phyloP scores from a whole-genome alignment of 1,140 invertebrate species.

The Planococcus citri region DNA sequence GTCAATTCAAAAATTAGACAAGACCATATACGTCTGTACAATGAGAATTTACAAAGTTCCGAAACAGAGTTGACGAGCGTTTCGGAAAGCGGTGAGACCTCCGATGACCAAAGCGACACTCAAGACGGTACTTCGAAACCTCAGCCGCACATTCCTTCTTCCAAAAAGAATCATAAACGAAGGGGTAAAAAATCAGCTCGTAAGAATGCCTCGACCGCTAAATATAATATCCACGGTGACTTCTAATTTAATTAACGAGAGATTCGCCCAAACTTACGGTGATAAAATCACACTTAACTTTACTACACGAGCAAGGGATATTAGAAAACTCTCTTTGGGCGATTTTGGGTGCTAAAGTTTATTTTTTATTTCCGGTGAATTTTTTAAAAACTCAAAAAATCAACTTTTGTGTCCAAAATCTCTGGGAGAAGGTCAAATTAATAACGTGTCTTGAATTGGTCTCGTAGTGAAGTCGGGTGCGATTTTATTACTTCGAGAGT shows the following conservation, averaged over 20 bases:
- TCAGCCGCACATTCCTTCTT: conserved; percentile 10
- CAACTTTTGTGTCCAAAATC: too few species aligned
- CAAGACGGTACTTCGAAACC: neutral
- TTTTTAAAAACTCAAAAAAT: too few species aligned
- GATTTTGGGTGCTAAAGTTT: too few species aligned
- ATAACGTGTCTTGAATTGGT: too few species aligned
- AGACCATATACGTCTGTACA: neutral
- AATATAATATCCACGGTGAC: conserved; percentile 21
- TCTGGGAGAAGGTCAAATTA: too few species aligned
- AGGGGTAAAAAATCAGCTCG: conserved; percentile 24
- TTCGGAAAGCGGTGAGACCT: conserved; percentile 24
- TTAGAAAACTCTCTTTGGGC: too few species aligned
- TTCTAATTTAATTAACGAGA: conserved; percentile 23
- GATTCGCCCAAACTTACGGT: too few species aligned
- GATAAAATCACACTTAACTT: too few species aligned
- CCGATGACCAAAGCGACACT: conserved; percentile 20
- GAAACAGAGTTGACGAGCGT: conserved; percentile 23
- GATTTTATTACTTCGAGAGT: too few species aligned
- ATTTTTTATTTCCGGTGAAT: too few species aligned
- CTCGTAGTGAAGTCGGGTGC: too few species aligned
- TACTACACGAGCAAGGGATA: too few species aligned
- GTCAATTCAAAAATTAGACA: conserved; percentile 32
- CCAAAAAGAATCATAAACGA: conserved; percentile 25
- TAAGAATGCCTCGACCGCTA: conserved; percentile 24
- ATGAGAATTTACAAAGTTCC: neutral